A percentile compares a stretch with the other conserved stretches of the same genome.
phyloP scores from a whole-genome alignment of 2,113 vertebrate genomes.

The Ptilorrhoa leucosticta region DNA sequence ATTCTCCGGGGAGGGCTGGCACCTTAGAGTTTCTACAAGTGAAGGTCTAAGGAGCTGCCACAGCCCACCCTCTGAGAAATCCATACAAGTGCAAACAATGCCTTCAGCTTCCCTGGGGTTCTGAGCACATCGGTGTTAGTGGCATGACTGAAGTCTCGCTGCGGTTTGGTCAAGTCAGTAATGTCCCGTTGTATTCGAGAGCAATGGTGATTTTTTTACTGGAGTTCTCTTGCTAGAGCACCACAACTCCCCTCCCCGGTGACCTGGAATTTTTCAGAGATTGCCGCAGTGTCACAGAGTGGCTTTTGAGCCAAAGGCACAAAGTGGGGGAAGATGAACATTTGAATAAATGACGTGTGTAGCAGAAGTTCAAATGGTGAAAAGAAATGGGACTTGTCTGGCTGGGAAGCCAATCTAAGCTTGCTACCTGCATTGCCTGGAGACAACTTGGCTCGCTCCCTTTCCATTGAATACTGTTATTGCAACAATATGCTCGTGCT shows the following conservation, averaged over 20 bases:
- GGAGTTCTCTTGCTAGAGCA: background rate
- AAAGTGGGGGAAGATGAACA: conserved; percentile 4
- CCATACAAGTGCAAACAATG: background rate
- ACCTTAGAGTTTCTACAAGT: background rate
- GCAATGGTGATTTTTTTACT: background rate
- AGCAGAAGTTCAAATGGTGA: conserved; percentile 4
- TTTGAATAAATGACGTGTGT: conserved; percentile 26
- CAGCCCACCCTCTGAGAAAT: background rate
- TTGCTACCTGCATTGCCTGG: conserved; percentile 36
- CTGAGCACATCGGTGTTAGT: background rate
- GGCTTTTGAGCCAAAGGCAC: conserved; percentile 52
- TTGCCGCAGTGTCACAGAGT: background rate
- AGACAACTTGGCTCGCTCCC: conserved; percentile 27
- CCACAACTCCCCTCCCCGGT: background rate
- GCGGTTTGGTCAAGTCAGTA: background rate
- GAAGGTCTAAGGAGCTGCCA: background rate
- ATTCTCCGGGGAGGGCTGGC: background rate
- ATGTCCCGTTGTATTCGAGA: background rate
- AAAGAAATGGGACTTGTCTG: conserved; percentile 30
- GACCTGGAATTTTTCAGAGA: conserved; percentile 38
- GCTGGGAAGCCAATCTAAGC: conserved; percentile 28
- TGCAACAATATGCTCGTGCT: conserved; percentile 38
- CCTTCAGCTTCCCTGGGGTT: background rate
- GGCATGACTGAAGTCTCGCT: background rate
- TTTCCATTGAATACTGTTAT: conserved; percentile 1